Base-by-base conservation (phyloP, 2,113 vertebrate species). In the Cichladusa arquata region DNA sequence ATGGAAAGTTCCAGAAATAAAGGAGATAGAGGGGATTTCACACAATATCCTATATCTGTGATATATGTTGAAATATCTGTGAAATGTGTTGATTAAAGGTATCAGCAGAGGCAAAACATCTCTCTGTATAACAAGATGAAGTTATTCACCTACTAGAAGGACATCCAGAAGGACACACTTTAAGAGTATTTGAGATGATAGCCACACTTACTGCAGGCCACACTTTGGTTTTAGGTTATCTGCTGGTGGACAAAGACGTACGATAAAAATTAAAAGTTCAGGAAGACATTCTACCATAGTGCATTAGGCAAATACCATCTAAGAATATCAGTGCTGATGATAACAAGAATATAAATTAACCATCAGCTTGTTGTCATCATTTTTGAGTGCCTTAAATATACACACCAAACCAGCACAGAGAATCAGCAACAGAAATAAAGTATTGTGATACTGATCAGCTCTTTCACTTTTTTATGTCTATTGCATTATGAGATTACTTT, bases 401-500 rank as follows among this genome's bases (percentile, higher is more conserved):
- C 11, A 70, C 19, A 53, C 9, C 1, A 6, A 89, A 42, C 3
- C 3, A 54, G 12, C 20, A 74, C 0, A 0, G 18, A 44, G 34
- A 86, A 81, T 25, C 44, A 72, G 6, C 44, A 84, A n/a, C 5
- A 42, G 54, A 84, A 86, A 69, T n/a, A 92, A 92, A 76, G 4
- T 1, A 24, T 23, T 66, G 8, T 33, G 26, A 61, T 53, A 12
- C 8, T 73, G 51, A 90, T 44, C 42, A 66, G 18, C 23, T 83
- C 34, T 34, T 73, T 92, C 42, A 44, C 42, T 82, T 72, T 17
- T 72, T 50, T 7, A 0, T 70, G 19, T 25, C 33, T 79, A 10
- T 48, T 36, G 25, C 28, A 28, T 73, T 83, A 80, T 31, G 25
- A 42, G 76, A 64, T 61, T 8, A 13, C 26, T 79, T 95, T 6